These are phyloP conservation scores for Ameiurus melas DNA, from an alignment of 2,113 vertebrate genomes.

Conservation along the genomic window DNA sequence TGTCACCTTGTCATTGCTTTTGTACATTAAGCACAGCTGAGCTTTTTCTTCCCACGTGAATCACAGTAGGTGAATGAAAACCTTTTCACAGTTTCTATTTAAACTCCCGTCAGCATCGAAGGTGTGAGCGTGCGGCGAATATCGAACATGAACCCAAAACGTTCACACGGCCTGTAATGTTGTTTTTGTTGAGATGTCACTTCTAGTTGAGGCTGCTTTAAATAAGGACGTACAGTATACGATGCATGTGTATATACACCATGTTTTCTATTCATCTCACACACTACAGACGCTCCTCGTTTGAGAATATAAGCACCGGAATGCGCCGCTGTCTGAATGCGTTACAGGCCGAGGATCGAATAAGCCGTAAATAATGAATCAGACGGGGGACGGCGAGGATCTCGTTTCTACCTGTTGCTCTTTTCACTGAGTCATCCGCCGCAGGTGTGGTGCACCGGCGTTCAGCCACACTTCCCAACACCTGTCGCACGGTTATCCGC, in stretches of 20 bases:
- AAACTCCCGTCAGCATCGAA: not conserved
- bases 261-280: not conserved
- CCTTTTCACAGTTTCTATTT: slow-evolving; percentile 1
- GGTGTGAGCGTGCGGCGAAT: not conserved
- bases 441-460: not conserved
- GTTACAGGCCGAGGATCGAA: not conserved
- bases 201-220: not conserved
- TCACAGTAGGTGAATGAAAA: not conserved
- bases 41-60: not conserved
- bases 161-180: too few species aligned
- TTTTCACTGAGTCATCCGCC: slow-evolving; percentile 27
- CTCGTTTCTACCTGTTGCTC: slow-evolving; percentile 15
- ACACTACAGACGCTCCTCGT: not conserved
- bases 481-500: slow-evolving; percentile 36
- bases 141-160: not conserved
- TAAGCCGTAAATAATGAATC: slow-evolving; percentile 48
- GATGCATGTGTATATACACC: too few species aligned
- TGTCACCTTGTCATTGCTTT: not conserved
- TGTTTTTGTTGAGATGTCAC: not conserved
- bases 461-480: slow-evolving; percentile 28
- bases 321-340: slow-evolving; percentile 5
- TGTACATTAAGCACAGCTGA: not conserved
- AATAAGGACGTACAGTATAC: not conserved
- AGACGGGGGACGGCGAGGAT: slow-evolving; percentile 26
- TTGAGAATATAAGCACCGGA: not conserved